Base-by-base conservation (phyloP, 2,888 invertebrate species). In the Volucella zonaria region DNA sequence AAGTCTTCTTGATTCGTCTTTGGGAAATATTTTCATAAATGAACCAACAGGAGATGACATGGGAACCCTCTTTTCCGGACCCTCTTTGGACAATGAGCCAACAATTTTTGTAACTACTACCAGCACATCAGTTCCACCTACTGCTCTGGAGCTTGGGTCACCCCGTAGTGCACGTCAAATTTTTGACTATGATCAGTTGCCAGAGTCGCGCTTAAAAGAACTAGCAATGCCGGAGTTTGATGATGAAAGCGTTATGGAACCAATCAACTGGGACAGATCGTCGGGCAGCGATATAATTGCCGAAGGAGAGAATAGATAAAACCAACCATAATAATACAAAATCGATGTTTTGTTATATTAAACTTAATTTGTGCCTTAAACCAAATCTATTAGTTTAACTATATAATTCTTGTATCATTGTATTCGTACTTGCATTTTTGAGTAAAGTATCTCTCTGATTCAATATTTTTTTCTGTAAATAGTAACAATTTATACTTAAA, bases 161-260 rank as follows among this genome's bases (percentile, higher is more conserved):
- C 89, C 89, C 15, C 90, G 89, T 43, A 90, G 89, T 80, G 89
- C 89, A 15, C 89, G 91, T 49, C 92, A 92, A 81, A 88, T 92
- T 66, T 92, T 90, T 82, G 91, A 92, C 88, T 91, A 92, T 87
- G 91, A 92, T 87, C 90, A 92, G 87, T 87, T 91, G 77, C 91
- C 91, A 15, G 91, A 92, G 81, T 89, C 90, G 43, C 88, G 90
- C 42, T 82, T 89, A 43, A 89, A 88, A 58, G 87, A 87, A 2
- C 15, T 52, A 1, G 15, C 58, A 8, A 80, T 43, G 10, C 61
- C 59, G 0, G 85, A 86, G 9, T 76, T 77, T 3, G 62, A 82
- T 12, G 74, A 82, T 3, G 82, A 82, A 1, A 54, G 62, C n/a
- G 75, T 45, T 3, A 8, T 38, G 6, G 14, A 61, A 8, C 52